These are phyloP conservation scores for Apodemus agrarius DNA, from an alignment of 2,797 vertebrate genomes.

Conservation along the genomic window DNA sequence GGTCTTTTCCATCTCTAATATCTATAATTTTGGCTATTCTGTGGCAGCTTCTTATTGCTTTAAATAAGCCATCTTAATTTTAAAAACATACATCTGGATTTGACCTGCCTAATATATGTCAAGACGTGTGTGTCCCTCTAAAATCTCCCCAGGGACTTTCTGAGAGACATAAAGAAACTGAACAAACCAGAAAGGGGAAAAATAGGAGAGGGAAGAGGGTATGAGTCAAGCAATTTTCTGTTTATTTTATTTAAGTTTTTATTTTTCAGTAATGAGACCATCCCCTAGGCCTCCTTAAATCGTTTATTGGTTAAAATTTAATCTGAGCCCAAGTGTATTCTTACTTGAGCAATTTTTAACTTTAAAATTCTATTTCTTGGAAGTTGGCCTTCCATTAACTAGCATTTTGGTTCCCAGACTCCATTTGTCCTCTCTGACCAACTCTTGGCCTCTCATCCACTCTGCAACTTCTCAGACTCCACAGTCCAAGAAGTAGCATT, in stretches of 20 bases:
- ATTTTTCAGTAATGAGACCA: constrained; percentile 54
- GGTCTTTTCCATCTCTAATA: constrained; percentile 81
- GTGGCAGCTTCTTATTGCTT: constrained; percentile 81
- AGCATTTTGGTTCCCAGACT: constrained; percentile 63
- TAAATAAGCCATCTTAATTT: constrained; percentile 82
- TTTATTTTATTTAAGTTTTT: constrained; percentile 66
- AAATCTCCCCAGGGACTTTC: constrained; percentile 43
- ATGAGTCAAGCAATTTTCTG: constrained; percentile 56
- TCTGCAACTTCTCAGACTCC: background rate
- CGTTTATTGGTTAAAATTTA: constrained; percentile 66
- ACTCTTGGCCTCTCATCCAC: constrained; percentile 50
- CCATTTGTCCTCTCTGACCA: constrained; percentile 60
- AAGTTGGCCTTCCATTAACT: constrained; percentile 53
- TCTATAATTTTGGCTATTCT: constrained; percentile 82
- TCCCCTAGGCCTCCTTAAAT: constrained; percentile 62
- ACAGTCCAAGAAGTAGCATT: constrained; percentile 59
- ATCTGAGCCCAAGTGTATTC: constrained; percentile 52
- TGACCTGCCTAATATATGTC: constrained; percentile 80
- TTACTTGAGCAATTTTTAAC: constrained; percentile 52
- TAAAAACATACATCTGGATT: constrained; percentile 81
- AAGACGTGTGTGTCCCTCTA: constrained; percentile 72
- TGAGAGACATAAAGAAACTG: constrained; percentile 30
- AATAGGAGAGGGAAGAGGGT: background rate
- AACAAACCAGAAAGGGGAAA: constrained; percentile 4
- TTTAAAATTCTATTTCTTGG: constrained; percentile 25